phyloP scores from a whole-genome alignment of 2,797 vertebrate species.

The Fratercula arctica region DNA sequence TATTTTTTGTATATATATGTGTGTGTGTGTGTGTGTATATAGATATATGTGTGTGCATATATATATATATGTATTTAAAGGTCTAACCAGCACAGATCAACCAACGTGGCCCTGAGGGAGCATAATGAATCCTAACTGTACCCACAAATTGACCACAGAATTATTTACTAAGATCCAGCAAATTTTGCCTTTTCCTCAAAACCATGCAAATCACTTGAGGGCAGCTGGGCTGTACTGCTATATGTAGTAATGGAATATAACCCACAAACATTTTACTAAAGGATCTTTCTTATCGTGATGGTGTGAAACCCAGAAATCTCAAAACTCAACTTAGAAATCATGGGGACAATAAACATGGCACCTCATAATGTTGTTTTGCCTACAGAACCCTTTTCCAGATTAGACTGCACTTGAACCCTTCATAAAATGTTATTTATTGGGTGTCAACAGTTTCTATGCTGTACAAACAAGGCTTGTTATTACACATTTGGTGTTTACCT shows the following conservation, averaged over 20 bases:
- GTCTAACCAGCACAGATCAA: neutral
- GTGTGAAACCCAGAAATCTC: conserved; percentile 35
- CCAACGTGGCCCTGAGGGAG: neutral
- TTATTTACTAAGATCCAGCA: neutral
- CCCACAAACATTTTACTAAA: neutral
- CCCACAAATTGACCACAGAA: neutral
- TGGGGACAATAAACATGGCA: conserved; percentile 17
- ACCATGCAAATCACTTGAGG: neutral
- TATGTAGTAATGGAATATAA: neutral
- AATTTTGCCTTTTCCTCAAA: neutral
- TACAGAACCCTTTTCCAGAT: conserved; percentile 8
- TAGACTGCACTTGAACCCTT: neutral
- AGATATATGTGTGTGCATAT: neutral
- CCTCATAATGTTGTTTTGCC: conserved; percentile 13
- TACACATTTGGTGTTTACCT: neutral
- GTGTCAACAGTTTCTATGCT: neutral
- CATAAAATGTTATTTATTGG: conserved; percentile 13
- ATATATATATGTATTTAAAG: neutral
- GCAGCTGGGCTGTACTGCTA: neutral
- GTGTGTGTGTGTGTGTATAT: too few species aligned
- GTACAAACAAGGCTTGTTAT: neutral
- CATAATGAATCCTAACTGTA: neutral
- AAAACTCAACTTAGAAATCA: conserved; percentile 23
- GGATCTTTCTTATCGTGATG: neutral
- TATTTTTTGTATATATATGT: too few species aligned